A percentile compares a stretch with the other conserved stretches of the same genome.
Conservation (phyloP, 1,140 invertebrate species). For the Antheraea pernyi region DNA sequence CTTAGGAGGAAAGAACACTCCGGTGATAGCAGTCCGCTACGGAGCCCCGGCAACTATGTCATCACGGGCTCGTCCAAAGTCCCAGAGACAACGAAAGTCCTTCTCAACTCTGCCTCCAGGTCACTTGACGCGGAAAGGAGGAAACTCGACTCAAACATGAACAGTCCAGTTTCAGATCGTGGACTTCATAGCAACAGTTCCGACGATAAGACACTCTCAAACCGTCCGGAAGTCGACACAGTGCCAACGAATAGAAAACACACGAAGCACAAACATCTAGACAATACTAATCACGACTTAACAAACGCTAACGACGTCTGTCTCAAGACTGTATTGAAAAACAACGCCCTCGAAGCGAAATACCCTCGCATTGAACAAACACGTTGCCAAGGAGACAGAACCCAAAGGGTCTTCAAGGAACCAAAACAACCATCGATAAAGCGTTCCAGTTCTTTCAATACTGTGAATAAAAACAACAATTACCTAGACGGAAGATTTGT, state of each 20-base stretch:
- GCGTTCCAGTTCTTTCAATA: slow-evolving; percentile 74
- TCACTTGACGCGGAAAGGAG: slow-evolving; percentile 64
- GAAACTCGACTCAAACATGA: slow-evolving; percentile 63
- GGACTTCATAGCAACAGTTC: slow-evolving; percentile 64
- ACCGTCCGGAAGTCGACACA: slow-evolving; percentile 51
- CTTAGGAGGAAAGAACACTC: slow-evolving; percentile 62
- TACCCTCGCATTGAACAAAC: slow-evolving; percentile 66
- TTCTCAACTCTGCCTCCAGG: slow-evolving; percentile 59
- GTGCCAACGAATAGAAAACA: slow-evolving; percentile 60
- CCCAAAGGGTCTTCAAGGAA: slow-evolving; percentile 14
- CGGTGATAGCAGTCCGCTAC: slow-evolving; percentile 63
- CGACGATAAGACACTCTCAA: slow-evolving; percentile 66
- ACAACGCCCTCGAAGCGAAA: slow-evolving; percentile 62
- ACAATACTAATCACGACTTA: slow-evolving; percentile 50
- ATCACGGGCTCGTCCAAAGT: slow-evolving; percentile 67
- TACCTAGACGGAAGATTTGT: slow-evolving; percentile 46
- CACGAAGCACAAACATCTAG: slow-evolving; percentile 52
- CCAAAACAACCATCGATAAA: slow-evolving; percentile 51
- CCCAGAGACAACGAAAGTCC: slow-evolving; percentile 54
- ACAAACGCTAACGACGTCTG: slow-evolving; percentile 65
- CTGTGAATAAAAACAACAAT: slow-evolving; percentile 73
- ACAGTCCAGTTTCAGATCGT: slow-evolving; percentile 59
- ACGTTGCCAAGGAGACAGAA: slow-evolving; percentile 63
- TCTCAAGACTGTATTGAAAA: slow-evolving; percentile 67
- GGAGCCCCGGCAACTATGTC: slow-evolving; percentile 74